Evolutionary conservation across 2,797 vertebrate species (phyloP).

Genomic region (Hylomyscus alleni): DNA sequence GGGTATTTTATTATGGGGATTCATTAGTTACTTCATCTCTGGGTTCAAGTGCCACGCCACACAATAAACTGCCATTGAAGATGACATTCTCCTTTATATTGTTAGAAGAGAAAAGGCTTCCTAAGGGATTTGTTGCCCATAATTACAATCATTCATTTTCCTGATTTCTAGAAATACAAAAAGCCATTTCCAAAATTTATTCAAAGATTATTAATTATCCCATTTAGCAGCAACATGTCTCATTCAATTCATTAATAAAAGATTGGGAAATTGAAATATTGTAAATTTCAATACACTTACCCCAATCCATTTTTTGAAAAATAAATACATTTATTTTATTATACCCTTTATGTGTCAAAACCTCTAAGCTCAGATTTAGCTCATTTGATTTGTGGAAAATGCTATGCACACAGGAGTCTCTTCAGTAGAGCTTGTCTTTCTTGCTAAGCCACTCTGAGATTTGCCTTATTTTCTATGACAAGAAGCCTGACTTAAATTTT

Average conservation of each 20-base stretch:
- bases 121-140: slow-evolving; percentile 3
- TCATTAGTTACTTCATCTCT: slow-evolving; percentile 50
- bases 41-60: slow-evolving; percentile 27
- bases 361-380: slow-evolving; percentile 31
- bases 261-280: slow-evolving; percentile 67
- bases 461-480: slow-evolving; percentile 42
- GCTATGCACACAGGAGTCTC: not conserved
- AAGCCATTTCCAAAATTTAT: slow-evolving; percentile 58
- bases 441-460: slow-evolving; percentile 54
- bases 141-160: slow-evolving; percentile 39
- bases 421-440: slow-evolving; percentile 49
- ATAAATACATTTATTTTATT: slow-evolving; percentile 66
- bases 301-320: slow-evolving; percentile 14
- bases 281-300: slow-evolving; percentile 50
- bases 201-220: slow-evolving; percentile 49
- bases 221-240: slow-evolving; percentile 2
- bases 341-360: slow-evolving; percentile 37
- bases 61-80: not conserved
- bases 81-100: slow-evolving; percentile 48
- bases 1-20: not conserved
- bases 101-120: slow-evolving; percentile 50
- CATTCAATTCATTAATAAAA: slow-evolving; percentile 52
- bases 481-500: slow-evolving; percentile 59
- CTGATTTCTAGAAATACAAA: slow-evolving; percentile 53
- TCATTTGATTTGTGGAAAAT: slow-evolving; percentile 42